phyloP scores from a whole-genome alignment of 2,113 vertebrate genomes.

The Silurus asotus region DNA sequence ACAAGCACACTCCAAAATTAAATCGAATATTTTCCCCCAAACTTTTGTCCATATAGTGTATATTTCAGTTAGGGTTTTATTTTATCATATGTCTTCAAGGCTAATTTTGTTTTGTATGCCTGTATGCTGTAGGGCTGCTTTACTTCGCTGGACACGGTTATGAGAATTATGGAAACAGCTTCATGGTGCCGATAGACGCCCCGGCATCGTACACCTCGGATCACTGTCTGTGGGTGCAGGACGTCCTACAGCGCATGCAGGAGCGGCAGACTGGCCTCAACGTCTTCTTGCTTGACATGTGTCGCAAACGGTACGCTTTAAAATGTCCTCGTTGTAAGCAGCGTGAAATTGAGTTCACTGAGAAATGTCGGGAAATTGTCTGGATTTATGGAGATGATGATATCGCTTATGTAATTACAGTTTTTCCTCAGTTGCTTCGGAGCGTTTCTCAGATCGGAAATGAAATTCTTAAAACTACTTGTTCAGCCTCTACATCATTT shows the following conservation, averaged over 20 bases:
- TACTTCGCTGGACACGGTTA: constrained; percentile 86
- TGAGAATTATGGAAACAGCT: constrained; percentile 88
- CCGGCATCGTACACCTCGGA: constrained; percentile 77
- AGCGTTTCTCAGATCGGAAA: no score
- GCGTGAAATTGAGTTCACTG: neutral
- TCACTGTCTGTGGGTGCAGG: constrained; percentile 83
- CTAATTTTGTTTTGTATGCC: neutral
- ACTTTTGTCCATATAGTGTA: neutral
- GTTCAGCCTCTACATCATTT: no score
- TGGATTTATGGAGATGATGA: no score
- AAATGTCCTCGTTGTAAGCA: neutral
- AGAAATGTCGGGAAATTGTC: no score
- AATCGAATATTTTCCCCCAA: no score
- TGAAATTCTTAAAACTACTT: no score
- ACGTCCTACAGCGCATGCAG: constrained; percentile 81
- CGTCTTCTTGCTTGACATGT: constrained; percentile 87
- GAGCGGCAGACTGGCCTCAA: constrained; percentile 80
- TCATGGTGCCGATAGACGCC: constrained; percentile 85
- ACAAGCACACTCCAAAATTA: no score
- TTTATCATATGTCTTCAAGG: constrained; percentile 1
- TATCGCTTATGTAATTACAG: no score
- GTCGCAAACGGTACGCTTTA: constrained; percentile 78
- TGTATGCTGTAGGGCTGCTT: constrained; percentile 74
- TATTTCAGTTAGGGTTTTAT: neutral
- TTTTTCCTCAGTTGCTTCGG: no score